Percentiles rank a stretch among this genome's conserved stretches.
Conservation (phyloP, 2,888 invertebrate genomes). For the Tenthredo notha region DNA sequence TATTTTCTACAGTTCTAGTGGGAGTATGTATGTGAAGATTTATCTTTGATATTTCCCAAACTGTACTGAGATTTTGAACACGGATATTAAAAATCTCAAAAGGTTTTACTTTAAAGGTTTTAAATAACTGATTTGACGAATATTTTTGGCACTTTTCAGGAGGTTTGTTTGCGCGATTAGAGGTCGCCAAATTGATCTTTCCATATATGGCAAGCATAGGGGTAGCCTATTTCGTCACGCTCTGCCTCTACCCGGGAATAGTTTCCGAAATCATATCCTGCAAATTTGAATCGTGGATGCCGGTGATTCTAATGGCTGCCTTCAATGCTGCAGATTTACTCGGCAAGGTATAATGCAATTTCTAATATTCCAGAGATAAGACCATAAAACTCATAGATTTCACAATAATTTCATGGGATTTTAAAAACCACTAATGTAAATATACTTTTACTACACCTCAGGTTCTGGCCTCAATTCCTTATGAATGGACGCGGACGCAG, state of each 20-base stretch:
- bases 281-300: slow-evolving; percentile 92
- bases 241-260: slow-evolving; percentile 94
- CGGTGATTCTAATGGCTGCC: slow-evolving; percentile 92
- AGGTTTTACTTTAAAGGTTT: not conserved
- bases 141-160: slow-evolving; percentile 78
- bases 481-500: slow-evolving; percentile 91
- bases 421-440: not conserved
- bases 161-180: slow-evolving; percentile 86
- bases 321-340: slow-evolving; percentile 93
- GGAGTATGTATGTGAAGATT: not conserved
- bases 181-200: slow-evolving; percentile 91
- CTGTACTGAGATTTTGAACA: no score
- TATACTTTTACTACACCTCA: slow-evolving; percentile 70
- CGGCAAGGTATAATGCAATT: slow-evolving; percentile 83
- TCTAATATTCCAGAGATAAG: not conserved
- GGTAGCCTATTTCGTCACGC: slow-evolving; percentile 92
- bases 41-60: no score
- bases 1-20: not conserved
- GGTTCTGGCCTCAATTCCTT: slow-evolving; percentile 89
- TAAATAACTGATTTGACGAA: not conserved
- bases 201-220: slow-evolving; percentile 95
- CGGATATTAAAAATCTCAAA: no score
- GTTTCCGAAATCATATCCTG: slow-evolving; percentile 94
- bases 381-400: not conserved
- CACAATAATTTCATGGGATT: not conserved